Conservation (phyloP, 1,140 invertebrate species). For the Pachypeltis micranthus region DNA sequence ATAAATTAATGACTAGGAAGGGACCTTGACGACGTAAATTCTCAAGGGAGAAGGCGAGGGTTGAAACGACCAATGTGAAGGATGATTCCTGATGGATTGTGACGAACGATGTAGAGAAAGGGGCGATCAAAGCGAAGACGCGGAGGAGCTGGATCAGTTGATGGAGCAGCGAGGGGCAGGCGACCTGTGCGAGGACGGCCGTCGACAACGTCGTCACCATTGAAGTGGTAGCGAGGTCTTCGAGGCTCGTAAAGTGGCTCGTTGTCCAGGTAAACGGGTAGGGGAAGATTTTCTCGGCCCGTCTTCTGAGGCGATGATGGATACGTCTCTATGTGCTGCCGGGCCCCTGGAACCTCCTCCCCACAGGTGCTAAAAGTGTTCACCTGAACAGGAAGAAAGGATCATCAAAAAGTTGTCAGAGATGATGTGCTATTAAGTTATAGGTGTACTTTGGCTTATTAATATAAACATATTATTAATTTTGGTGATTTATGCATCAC, state of each 20-base stretch:
- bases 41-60: conserved; percentile 56
- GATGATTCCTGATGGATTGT: conserved; percentile 76
- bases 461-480: no score
- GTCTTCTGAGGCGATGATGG: conserved; percentile 45
- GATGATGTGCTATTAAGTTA: no score
- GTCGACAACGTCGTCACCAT: conserved; percentile 14
- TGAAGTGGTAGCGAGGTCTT: conserved; percentile 39
- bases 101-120: conserved; percentile 72
- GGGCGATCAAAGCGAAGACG: conserved; percentile 69
- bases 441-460: no score
- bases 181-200: conserved; percentile 46
- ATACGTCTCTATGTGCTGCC: conserved; percentile 66
- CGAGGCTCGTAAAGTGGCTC: conserved; percentile 13
- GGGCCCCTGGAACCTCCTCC: conserved; percentile 53
- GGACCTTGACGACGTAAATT: no score
- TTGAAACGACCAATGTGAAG: conserved; percentile 75
- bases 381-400: no score
- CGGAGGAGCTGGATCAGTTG: conserved; percentile 29
- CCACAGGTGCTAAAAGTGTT: conserved; percentile 67
- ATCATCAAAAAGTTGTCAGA: no score
- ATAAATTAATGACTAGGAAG: no score
- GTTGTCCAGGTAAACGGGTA: conserved; percentile 37
- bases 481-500: no score
- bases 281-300: conserved; percentile 19
- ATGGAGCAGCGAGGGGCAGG: conserved; percentile 42